phyloP scores from a whole-genome alignment of 2,113 vertebrate genomes.

The Laticauda colubrina region DNA sequence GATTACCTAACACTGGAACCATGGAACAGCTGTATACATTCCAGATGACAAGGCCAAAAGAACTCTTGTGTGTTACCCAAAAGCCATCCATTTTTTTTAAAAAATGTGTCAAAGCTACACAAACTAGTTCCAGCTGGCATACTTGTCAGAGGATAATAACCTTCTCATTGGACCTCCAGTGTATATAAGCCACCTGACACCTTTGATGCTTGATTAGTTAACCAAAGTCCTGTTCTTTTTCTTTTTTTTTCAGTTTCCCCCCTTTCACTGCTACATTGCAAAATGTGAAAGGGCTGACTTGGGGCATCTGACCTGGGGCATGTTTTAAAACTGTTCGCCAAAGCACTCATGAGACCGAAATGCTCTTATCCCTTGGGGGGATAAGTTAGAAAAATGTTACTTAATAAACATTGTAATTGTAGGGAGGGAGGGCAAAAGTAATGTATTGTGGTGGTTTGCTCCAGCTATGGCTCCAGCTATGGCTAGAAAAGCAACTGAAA shows the following conservation, averaged over 20 bases:
- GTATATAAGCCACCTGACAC: not conserved
- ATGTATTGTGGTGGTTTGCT: not conserved
- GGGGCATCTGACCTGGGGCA: not conserved
- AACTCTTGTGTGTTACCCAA: not conserved
- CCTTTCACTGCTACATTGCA: not conserved
- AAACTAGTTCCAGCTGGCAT: not conserved
- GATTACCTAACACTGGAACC: not conserved
- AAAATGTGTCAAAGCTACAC: not conserved
- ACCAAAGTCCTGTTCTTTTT: conserved; percentile 7
- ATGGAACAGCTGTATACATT: not conserved
- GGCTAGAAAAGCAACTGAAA: not conserved
- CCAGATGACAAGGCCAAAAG: not conserved
- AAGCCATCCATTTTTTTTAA: not conserved
- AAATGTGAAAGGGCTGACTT: not conserved
- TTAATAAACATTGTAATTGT: not conserved
- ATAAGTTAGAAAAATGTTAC: not conserved
- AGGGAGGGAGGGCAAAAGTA: not conserved
- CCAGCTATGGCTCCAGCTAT: not conserved
- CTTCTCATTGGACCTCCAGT: conserved; percentile 11
- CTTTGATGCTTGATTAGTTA: conserved; percentile 1
- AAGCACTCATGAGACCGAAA: not conserved
- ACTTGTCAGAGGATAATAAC: conserved; percentile 22
- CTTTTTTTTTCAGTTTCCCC: not conserved
- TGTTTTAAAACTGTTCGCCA: not conserved
- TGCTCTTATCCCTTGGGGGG: not conserved